Evolutionary conservation across 2,797 vertebrate genomes (phyloP), one percentile per base, ranked within the genome.

Genomic region (Limnodromus scolopaceus): DNA sequence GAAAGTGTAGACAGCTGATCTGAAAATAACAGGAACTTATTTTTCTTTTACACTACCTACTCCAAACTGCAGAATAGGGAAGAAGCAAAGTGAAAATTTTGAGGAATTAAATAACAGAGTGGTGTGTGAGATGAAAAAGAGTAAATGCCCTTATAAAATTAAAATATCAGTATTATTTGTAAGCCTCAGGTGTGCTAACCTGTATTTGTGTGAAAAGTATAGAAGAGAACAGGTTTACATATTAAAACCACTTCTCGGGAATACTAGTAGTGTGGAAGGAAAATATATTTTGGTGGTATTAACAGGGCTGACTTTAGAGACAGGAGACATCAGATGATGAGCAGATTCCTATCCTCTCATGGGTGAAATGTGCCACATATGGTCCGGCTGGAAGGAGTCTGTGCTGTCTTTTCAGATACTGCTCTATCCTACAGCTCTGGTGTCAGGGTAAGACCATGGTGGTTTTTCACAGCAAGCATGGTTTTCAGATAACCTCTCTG

Each of bases 281-380:
- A 88, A 70, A 77, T 28, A 39, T 9, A 9, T 80, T 87, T 87
- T 38, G 11, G 34, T 57, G 27, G 8, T 61, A 84, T 43, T 91
- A 80, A 58, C 38, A 36, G 10, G 34, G 17, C 20, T 74, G 30
- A 57, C 23, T 39, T 77, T 18, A 64, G 34, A 54, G 61, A 48
- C 25, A 49, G 45, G 28, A 48, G 46, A 48, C 20, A 46, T 1
- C 10, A 65, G n/a, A 49, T 36, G 16, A 85, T 9, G 25, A 32
- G 34, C 3, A 25, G 27, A 77, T 20, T 75, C 8, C 28, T 22
- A 11, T 68, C 20, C 57, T 72, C 48, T 60, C n/a, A 68, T 30
- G 2, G 11, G 18, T 30, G 2, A 4, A 45, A 8, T 4, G 7
- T 27, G 11, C 1, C 2, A 11, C n/a, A 16, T 16, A 18, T 7